Conservation (phyloP, 2,888 invertebrate species). For the Lapara coniferarum region DNA sequence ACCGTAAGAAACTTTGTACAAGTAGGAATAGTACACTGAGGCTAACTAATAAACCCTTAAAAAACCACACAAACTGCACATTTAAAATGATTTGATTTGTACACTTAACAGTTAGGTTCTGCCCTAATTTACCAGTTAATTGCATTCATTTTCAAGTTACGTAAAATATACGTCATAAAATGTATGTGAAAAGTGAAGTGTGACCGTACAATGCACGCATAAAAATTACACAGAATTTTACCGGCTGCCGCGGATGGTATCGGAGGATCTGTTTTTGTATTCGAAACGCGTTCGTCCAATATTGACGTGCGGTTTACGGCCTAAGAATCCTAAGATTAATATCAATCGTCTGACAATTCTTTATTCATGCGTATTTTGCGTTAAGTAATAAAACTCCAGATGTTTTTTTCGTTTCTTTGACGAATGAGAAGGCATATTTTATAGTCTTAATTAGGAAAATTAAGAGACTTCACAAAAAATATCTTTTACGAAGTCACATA, state of each 20-base stretch:
- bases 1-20: no score
- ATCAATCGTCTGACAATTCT: neutral
- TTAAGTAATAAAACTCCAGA: neutral
- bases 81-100: no score
- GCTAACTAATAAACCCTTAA: no score
- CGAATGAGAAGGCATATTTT: neutral
- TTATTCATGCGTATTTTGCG: neutral
- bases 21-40: no score
- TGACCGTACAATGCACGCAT: neutral
- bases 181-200: neutral
- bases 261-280: neutral
- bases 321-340: conserved; percentile 21
- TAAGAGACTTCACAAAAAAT: no score
- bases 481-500: no score
- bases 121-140: no score
- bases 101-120: no score
- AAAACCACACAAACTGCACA: no score
- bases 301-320: neutral
- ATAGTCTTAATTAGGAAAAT: no score
- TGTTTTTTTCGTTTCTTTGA: neutral
- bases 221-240: neutral
- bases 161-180: no score
- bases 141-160: no score
- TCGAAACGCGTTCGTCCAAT: conserved; percentile 12
- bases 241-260: neutral